Percentiles rank a stretch among this genome's conserved stretches.
These are phyloP conservation scores for Phyllopteryx taeniolatus DNA, from an alignment of 2,113 vertebrate species.

Conservation along the genomic window DNA sequence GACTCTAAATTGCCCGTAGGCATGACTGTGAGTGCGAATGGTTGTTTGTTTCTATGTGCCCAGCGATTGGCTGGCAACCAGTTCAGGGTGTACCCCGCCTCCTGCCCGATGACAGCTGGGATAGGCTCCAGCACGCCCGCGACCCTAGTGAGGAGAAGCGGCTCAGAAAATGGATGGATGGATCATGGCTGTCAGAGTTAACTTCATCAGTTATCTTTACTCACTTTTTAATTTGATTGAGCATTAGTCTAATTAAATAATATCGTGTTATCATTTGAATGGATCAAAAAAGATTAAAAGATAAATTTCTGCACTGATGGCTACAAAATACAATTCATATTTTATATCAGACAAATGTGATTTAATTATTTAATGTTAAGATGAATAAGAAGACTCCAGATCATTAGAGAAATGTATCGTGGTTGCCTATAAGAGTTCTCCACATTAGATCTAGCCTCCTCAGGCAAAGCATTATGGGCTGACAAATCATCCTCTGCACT, in stretches of 20 bases:
- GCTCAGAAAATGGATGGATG: no score
- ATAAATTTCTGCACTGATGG: conserved; percentile 4
- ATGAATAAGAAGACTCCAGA: conserved; percentile 27
- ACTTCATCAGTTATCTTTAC: no score
- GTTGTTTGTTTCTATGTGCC: no score
- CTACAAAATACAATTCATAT: conserved; percentile 14
- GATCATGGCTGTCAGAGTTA: no score
- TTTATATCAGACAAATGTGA: conserved; percentile 18
- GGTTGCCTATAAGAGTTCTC: conserved; percentile 51
- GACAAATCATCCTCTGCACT: conserved; percentile 46
- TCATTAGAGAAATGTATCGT: conserved; percentile 50
- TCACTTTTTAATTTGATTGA: background rate
- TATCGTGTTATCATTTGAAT: background rate
- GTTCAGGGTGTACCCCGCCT: no score
- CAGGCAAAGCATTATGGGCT: conserved; percentile 47
- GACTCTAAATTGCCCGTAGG: no score
- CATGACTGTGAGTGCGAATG: no score
- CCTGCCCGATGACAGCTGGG: no score
- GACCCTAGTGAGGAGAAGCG: no score
- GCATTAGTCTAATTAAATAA: background rate
- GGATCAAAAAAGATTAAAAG: background rate
- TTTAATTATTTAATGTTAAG: conserved; percentile 31
- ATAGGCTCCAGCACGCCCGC: no score
- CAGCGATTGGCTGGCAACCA: no score
- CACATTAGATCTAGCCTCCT: conserved; percentile 43